These are phyloP conservation scores for Trichechus manatus DNA, from an alignment of 2,113 vertebrate species.

Conservation along the genomic window DNA sequence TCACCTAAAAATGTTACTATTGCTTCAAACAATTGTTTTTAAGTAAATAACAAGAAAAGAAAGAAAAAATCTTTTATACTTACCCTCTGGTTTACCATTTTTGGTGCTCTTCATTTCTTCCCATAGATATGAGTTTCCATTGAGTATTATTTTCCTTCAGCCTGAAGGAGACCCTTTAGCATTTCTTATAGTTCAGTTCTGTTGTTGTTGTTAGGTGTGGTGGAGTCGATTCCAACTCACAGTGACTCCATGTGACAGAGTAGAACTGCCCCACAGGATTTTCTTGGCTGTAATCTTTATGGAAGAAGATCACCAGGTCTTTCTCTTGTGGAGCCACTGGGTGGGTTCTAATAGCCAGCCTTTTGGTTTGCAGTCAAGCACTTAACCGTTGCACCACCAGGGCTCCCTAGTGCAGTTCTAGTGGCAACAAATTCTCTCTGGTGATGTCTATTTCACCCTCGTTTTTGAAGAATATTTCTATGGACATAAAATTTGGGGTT, in stretches of 20 bases:
- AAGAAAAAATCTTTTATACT: neutral
- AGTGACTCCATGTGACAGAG: too few species aligned
- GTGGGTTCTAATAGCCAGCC: too few species aligned
- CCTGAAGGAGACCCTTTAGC: neutral
- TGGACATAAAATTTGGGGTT: neutral
- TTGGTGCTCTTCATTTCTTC: neutral
- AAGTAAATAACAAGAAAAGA: neutral
- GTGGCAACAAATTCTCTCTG: neutral
- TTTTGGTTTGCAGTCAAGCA: too few species aligned
- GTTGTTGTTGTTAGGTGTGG: too few species aligned
- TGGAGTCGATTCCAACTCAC: too few species aligned
- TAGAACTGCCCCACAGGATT: too few species aligned
- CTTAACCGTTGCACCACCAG: too few species aligned
- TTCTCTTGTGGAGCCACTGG: too few species aligned
- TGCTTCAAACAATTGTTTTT: neutral
- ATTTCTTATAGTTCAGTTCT: neutral
- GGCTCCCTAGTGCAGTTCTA: neutral
- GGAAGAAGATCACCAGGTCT: too few species aligned
- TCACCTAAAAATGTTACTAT: neutral
- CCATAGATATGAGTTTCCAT: neutral
- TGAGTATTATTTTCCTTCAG: neutral
- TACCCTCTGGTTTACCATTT: neutral
- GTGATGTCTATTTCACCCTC: neutral
- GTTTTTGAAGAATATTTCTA: neutral
- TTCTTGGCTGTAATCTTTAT: too few species aligned